Conservation (phyloP, 2,888 invertebrate genomes). For the Athalia circularis region DNA sequence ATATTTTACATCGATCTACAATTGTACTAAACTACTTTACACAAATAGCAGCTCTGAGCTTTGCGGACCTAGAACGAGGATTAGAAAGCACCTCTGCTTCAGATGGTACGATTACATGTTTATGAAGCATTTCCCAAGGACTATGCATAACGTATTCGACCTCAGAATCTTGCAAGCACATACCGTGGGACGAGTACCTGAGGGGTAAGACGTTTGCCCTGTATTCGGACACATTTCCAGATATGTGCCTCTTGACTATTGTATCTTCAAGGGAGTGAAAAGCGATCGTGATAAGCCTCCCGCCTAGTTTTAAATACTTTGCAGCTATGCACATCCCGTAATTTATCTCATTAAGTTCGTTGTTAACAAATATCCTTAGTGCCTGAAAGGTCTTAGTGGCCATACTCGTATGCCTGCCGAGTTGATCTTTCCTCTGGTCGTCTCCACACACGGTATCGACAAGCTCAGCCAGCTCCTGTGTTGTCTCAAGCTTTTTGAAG, state of each 20-base stretch:
- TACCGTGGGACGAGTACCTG: slow-evolving; percentile 81
- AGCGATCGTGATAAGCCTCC: slow-evolving; percentile 87
- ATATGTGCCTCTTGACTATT: slow-evolving; percentile 92
- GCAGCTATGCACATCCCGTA: slow-evolving; percentile 88
- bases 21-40: slow-evolving; percentile 73
- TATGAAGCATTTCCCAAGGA: slow-evolving; percentile 87
- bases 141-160: slow-evolving; percentile 79
- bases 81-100: slow-evolving; percentile 85
- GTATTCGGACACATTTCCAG: slow-evolving; percentile 85
- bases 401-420: slow-evolving; percentile 85
- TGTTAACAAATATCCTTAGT: slow-evolving; percentile 95
- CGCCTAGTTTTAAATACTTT: slow-evolving; percentile 85
- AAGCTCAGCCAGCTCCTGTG: slow-evolving; percentile 86
- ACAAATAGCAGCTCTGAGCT: slow-evolving; percentile 89
- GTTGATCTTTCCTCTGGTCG: slow-evolving; percentile 80
- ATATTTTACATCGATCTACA: not conserved
- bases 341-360: slow-evolving; percentile 96
- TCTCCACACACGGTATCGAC: slow-evolving; percentile 80
- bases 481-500: slow-evolving; percentile 86
- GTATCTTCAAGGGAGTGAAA: slow-evolving; percentile 97
- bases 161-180: slow-evolving; percentile 77
- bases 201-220: slow-evolving; percentile 83
- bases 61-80: slow-evolving; percentile 92
- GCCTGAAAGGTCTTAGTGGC: slow-evolving; percentile 97
- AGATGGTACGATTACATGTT: slow-evolving; percentile 86